Evolutionary conservation across 2,888 invertebrate species (phyloP), one percentile per base, ranked within the genome.

Genomic region (Punctoribates punctum): DNA sequence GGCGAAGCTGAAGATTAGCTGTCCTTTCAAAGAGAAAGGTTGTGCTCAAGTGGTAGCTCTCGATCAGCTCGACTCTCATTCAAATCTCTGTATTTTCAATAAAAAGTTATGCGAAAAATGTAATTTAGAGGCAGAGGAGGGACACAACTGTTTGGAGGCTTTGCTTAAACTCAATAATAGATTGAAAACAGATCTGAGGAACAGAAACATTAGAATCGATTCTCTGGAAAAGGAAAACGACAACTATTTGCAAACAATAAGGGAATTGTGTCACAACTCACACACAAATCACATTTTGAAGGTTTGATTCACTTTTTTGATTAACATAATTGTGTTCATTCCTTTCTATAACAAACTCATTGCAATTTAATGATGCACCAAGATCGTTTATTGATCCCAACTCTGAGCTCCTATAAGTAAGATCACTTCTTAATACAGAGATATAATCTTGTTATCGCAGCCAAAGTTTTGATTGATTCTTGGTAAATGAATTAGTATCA

Each of bases 201-300:
- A 27, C 34, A 34, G 27, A 27, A 27, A 27, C 5, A 11, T 62
- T 27, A 62, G 15, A 62, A 29, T 62, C 62, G 29, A 62, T 17
- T 25, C 34, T 4, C n/a, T 62, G 1, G 62, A 62, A 62, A 62
- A 11, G n/a, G 62, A 62, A 62, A 62, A 62, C 27, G 62, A 62
- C 4, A 62, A 27, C n/a, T 62, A 62, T 62, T 34, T 62, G 62
- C 62, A 62, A 29, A 34, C 62, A 29, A 62, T 62, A 27, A 27
- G 34, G 8, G 27, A 62, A 27, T 27, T 62, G 5, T 20, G 54
- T 6, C 6, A n/a, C 4, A 54, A 54, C 3, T 54, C 54, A 54
- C 4, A 54, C 54, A 5, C 48, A 17, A 48, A 48, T 48, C 13
- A 48, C 54, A 54, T 54, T 20, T 20, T 2, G 8, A 54, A 54